These are phyloP conservation scores for Apotomis turbidana DNA, from an alignment of 2,888 invertebrate genomes.

Conservation along the genomic window DNA sequence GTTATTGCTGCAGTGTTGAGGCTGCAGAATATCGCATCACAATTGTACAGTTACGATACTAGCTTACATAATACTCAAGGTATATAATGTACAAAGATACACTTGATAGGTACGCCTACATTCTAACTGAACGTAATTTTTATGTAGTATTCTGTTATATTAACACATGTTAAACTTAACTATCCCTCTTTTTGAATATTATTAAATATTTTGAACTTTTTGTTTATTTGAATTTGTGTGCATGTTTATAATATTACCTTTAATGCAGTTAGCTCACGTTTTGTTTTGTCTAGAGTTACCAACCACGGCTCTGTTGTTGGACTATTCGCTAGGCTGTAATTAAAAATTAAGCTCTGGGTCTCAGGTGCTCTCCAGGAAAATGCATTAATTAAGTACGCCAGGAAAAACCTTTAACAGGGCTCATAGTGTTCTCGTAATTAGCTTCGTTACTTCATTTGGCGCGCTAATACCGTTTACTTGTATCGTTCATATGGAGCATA, in stretches of 20 bases:
- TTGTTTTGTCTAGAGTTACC: background rate
- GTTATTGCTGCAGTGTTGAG: slow-evolving; percentile 37
- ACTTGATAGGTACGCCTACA: too few relatives aligned
- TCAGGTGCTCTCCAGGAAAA: slow-evolving; percentile 71
- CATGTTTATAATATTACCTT: background rate
- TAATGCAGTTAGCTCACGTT: background rate
- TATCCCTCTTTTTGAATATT: too few relatives aligned
- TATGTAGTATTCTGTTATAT: too few relatives aligned
- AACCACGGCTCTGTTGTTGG: slow-evolving; percentile 42
- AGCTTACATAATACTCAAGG: background rate
- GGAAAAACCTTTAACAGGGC: slow-evolving; percentile 63
- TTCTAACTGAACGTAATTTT: too few relatives aligned
- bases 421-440: slow-evolving; percentile 61
- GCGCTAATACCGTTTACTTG: slow-evolving; percentile 1
- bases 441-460: slow-evolving; percentile 52
- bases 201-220: too few relatives aligned
- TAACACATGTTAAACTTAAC: too few relatives aligned
- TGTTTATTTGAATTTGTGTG: too few relatives aligned
- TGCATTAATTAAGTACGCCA: slow-evolving; percentile 70
- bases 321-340: slow-evolving; percentile 57
- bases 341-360: slow-evolving; percentile 63
- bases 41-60: slow-evolving; percentile 13
- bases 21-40: slow-evolving; percentile 25
- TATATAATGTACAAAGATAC: too few relatives aligned
- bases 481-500: background rate